Conservation (phyloP, 2,797 vertebrate genomes). For the Kryptopterus vitreolus region DNA sequence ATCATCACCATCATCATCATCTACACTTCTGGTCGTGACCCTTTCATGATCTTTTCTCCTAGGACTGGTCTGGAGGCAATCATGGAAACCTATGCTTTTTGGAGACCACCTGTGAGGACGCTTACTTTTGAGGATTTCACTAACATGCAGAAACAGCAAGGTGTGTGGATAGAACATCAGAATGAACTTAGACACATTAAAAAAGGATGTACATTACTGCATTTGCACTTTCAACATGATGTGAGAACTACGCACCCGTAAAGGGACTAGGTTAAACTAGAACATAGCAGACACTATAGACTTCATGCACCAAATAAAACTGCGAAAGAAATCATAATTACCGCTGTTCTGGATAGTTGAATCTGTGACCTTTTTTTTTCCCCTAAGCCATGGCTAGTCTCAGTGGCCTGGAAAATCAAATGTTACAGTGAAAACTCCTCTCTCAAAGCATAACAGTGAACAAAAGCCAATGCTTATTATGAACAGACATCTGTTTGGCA, state of each 20-base stretch:
- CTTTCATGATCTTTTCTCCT: conserved; percentile 42
- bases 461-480: conserved; percentile 55
- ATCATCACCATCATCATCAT: too few relatives aligned
- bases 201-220: not conserved
- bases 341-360: not conserved
- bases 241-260: not conserved
- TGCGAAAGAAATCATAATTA: conserved; percentile 53
- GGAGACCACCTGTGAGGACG: conserved; percentile 96
- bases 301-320: not conserved
- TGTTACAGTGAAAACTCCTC: conserved; percentile 34
- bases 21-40: conserved; percentile 54
- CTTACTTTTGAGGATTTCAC: conserved; percentile 99
- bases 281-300: not conserved
- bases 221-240: not conserved
- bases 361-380: not conserved
- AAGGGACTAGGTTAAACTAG: not conserved
- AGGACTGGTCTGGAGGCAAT: conserved; percentile 98
- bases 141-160: conserved; percentile 99
- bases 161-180: conserved; percentile 65
- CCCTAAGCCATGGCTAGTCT: conserved; percentile 50
- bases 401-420: conserved; percentile 38
- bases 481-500: conserved; percentile 72
- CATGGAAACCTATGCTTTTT: conserved; percentile 99
- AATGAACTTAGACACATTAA: not conserved
- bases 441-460: conserved; percentile 60